Evolutionary conservation across 2,797 vertebrate species (phyloP), one percentile per base, ranked within the genome.

Genomic region (Sphaeramia orbicularis): DNA sequence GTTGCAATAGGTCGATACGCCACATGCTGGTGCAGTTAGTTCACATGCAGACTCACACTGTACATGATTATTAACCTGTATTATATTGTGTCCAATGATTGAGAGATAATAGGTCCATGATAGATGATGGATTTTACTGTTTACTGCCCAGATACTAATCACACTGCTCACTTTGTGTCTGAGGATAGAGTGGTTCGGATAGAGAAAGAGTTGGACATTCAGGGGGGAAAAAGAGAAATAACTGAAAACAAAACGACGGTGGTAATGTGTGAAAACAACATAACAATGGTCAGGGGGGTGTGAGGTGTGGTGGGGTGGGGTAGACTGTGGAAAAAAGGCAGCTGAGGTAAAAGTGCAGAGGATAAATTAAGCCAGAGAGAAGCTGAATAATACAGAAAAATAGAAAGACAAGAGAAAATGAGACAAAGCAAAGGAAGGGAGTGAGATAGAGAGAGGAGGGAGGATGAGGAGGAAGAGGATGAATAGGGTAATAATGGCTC

Each of bases 401-500:
- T 76, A 78, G 40, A 83, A 76, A 74, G 73, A 85, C 71, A 61
- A 71, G 50, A 80, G 66, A 65, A 78, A 78, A 71, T 3, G 43
- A 84, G 68, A 86, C 66, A 80, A 71, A 79, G 72, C 14, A 42
- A 40, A 56, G 38, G 53, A 56, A 42, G 27, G 24, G 41, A 48
- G 45, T 24, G 27, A 64, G 68, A 44, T 8, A 61, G 57, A 11
- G 59, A 67, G 30, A 53, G 30, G 60, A 61, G 51, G 18, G 52
- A 66, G 80, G 40, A 69, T 58, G 70, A 58, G 70, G 64, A 81
- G 78, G 78, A 80, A 80, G 75, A 75, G 86, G 82, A 87, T 90
- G 89, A 91, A 92, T 90, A 87, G 89, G 76, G 85, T 91, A 89
- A 92, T 92, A 90, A 92, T 91, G 89, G 81, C 90, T 83, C 86